Conservation (phyloP, 2,797 vertebrate genomes). For the Sylvia borin region DNA sequence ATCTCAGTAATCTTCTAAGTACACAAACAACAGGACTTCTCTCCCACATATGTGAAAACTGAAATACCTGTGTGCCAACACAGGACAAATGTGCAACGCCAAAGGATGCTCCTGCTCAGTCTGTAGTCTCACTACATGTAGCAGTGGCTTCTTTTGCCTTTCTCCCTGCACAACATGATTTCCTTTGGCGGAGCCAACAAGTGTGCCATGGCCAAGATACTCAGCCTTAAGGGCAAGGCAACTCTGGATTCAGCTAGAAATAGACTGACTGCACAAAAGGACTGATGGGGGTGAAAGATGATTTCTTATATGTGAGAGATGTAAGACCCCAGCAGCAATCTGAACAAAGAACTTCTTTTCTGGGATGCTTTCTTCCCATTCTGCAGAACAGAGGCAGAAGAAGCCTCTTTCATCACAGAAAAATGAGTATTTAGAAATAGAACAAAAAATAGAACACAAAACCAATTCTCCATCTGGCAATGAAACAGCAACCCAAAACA, state of each 20-base stretch:
- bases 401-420: neutral
- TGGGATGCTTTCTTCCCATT: neutral
- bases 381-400: neutral
- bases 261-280: neutral
- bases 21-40: neutral
- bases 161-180: neutral
- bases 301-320: neutral
- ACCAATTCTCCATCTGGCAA: neutral
- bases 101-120: neutral
- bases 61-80: neutral
- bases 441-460: neutral
- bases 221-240: neutral
- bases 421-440: neutral
- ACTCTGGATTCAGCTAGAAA: neutral
- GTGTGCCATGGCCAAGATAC: neutral
- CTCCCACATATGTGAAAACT: neutral
- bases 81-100: neutral
- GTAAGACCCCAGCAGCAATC: neutral
- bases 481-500: neutral
- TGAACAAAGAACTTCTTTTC: neutral
- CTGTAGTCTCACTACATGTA: fast-evolving
- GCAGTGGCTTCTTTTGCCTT: neutral
- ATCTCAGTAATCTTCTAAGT: neutral
- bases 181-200: neutral
- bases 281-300: fast-evolving